Percentiles rank a stretch among this genome's conserved stretches.
These are phyloP conservation scores for Crypturellus tataupa DNA, from an alignment of 2,797 vertebrate genomes.

Conservation along the genomic window DNA sequence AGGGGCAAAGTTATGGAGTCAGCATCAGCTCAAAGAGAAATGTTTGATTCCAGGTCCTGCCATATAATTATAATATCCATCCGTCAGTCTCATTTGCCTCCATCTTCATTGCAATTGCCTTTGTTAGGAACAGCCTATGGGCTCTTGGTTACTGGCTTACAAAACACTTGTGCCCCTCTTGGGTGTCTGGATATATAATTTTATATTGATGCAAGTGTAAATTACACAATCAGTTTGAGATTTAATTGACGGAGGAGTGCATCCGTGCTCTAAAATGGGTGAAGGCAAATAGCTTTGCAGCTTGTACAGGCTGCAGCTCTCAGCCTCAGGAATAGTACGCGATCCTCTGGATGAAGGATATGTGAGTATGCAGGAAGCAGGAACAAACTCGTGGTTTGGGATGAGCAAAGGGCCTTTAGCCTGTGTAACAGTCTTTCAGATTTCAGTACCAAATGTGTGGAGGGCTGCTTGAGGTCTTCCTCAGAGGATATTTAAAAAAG, in stretches of 20 bases:
- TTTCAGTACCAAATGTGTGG: not conserved
- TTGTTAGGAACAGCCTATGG: not conserved
- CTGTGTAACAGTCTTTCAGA: conserved; percentile 28
- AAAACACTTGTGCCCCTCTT: rapidly evolving
- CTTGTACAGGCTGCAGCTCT: not conserved
- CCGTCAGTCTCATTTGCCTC: not conserved
- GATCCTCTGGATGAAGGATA: not conserved
- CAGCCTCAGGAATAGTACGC: not conserved
- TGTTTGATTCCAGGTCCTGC: not conserved
- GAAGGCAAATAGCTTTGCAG: not conserved
- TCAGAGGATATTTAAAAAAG: not conserved
- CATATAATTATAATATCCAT: not conserved
- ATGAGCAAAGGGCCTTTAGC: not conserved
- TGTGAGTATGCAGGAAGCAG: not conserved
- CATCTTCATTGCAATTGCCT: not conserved
- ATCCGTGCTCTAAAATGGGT: not conserved
- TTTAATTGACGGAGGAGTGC: not conserved
- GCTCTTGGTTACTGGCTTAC: not conserved
- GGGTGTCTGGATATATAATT: not conserved
- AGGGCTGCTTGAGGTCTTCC: not conserved
- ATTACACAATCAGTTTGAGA: not conserved
- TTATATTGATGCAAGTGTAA: not conserved
- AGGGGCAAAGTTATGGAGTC: not conserved
- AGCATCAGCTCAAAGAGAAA: not conserved
- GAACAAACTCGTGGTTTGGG: conserved; percentile 6